Conservation (phyloP, 2,113 vertebrate species). For the Vanacampus margaritifer region DNA sequence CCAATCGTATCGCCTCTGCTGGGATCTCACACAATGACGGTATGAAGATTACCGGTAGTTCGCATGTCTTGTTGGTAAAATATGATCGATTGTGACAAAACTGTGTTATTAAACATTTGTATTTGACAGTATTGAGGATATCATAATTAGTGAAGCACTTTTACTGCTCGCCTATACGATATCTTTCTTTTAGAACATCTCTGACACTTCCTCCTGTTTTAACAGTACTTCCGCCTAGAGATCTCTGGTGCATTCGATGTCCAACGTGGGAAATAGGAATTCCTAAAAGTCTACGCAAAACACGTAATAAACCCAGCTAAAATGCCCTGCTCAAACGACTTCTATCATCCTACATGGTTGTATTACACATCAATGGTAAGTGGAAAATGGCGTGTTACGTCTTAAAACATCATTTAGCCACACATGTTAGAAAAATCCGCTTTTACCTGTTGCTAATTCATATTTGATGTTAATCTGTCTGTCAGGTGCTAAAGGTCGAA, state of each 20-base stretch:
- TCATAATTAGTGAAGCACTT: neutral
- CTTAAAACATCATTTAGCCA: neutral
- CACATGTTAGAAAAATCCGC: neutral
- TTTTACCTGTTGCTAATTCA: neutral
- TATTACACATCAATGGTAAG: neutral
- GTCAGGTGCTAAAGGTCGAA: neutral
- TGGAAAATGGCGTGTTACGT: no score
- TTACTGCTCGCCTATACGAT: neutral
- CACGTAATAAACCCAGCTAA: neutral
- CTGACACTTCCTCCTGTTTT: neutral
- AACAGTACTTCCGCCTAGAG: neutral
- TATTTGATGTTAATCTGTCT: neutral
- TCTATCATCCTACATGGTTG: neutral
- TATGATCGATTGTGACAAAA: neutral
- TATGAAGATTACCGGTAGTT: neutral
- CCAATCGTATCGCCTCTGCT: neutral
- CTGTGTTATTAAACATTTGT: neutral
- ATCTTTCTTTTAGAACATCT: neutral
- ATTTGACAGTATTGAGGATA: neutral
- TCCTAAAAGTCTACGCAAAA: neutral
- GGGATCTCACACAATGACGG: neutral
- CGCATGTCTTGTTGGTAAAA: neutral
- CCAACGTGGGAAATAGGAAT: neutral
- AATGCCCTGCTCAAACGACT: neutral
- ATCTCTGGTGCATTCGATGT: neutral